Evolutionary conservation across 2,797 vertebrate species (phyloP).

Genomic region (Anisognathus igniventris): DNA sequence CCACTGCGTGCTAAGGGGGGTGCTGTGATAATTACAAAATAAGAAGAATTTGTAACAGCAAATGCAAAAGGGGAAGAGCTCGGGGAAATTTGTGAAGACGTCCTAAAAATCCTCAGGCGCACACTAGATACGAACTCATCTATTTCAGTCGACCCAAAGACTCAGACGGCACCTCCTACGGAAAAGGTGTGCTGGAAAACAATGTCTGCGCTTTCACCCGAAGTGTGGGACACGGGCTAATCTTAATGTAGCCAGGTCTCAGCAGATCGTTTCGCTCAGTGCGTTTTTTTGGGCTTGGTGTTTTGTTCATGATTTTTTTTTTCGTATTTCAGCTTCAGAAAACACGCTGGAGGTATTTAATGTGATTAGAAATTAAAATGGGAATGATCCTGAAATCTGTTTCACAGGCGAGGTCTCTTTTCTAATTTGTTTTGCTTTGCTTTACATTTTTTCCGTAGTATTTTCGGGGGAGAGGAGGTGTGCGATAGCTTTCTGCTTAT

Average conservation of each 20-base stretch:
- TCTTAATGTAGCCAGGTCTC: not conserved
- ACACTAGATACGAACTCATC: not conserved
- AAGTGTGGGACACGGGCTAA: not conserved
- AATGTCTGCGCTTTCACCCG: not conserved
- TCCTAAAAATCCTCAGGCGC: not conserved
- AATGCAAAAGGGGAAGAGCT: not conserved
- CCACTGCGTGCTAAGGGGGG: conserved; percentile 25
- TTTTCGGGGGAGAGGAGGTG: not conserved
- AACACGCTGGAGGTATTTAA: not conserved
- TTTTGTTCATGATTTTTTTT: not conserved
- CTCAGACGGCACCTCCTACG: not conserved
- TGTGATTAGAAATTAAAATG: not conserved
- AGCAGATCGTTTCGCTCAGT: not conserved
- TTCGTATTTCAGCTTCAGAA: not conserved
- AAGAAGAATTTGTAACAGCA: conserved; percentile 15
- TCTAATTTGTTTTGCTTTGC: not conserved
- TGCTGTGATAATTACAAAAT: conserved; percentile 58
- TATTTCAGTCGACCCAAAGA: not conserved
- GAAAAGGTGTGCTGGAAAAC: not conserved
- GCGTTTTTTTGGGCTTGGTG: accelerated
- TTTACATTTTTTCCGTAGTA: not conserved
- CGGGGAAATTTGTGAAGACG: not conserved
- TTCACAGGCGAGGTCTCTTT: not conserved
- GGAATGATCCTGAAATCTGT: not conserved
- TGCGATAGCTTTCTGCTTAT: not conserved